Conservation (phyloP, 2,113 vertebrate genomes). For the Rousettus leschenaultii region DNA sequence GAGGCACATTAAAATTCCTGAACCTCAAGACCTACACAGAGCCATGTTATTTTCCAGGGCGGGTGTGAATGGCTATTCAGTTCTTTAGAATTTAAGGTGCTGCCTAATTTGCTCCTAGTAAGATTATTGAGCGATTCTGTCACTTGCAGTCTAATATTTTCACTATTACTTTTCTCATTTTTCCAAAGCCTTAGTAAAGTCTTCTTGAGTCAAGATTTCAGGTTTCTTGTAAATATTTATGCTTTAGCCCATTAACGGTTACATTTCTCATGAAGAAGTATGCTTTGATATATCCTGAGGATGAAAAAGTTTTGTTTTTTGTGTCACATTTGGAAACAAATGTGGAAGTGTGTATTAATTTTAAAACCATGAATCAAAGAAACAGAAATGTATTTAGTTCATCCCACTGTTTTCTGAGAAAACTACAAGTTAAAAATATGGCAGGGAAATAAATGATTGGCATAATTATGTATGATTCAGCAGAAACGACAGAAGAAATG, state of each 20-base stretch:
- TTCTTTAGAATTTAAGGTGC: not conserved
- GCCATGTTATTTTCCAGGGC: not conserved
- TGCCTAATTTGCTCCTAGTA: not conserved
- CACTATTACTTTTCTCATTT: not conserved
- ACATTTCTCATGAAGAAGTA: not conserved
- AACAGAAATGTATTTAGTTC: not conserved
- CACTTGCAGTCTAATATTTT: not conserved
- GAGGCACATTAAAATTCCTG: conserved; percentile 52
- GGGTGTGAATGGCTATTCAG: not conserved
- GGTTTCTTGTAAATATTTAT: conserved; percentile 15
- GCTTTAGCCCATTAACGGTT: not conserved
- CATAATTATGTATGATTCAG: not conserved
- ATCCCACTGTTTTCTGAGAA: not conserved
- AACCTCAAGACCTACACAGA: not conserved
- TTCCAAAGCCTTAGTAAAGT: not conserved
- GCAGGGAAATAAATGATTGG: not conserved
- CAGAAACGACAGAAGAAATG: not conserved
- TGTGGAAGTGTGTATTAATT: not conserved
- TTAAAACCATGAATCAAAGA: conserved; percentile 2
- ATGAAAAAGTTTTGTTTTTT: not conserved
- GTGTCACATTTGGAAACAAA: not conserved
- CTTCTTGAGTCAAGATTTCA: not conserved
- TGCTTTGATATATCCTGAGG: not conserved
- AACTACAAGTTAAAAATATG: not conserved
- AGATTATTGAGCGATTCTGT: not conserved